Conservation (phyloP, 2,113 vertebrate species). For the Odocoileus virginianus region DNA sequence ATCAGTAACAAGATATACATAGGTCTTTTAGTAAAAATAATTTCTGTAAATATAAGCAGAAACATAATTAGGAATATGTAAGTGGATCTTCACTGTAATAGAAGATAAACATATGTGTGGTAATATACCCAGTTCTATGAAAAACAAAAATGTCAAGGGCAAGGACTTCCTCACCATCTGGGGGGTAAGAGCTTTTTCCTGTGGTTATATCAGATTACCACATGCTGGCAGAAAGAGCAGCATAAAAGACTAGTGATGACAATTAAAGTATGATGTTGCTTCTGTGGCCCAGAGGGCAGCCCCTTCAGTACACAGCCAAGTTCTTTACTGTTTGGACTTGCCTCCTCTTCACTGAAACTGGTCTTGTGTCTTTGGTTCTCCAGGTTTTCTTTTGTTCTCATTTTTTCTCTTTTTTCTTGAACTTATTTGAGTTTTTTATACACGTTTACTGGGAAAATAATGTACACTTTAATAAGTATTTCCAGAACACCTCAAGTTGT, state of each 20-base stretch:
- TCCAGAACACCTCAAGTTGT: not conserved
- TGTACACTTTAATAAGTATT: not conserved
- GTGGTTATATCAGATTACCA: not conserved
- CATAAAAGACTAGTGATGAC: not conserved
- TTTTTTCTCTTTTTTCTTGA: not conserved
- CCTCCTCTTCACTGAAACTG: not conserved
- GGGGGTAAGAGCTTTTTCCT: not conserved
- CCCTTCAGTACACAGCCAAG: not conserved
- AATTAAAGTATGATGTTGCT: not conserved
- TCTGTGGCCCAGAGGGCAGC: not conserved
- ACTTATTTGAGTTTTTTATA: not conserved
- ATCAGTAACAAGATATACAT: not conserved
- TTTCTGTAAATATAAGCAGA: not conserved
- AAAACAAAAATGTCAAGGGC: not conserved
- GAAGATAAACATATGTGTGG: not conserved
- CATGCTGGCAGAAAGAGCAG: not conserved
- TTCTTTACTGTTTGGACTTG: not conserved
- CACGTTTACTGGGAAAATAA: not conserved
- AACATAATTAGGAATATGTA: not conserved
- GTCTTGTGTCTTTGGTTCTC: not conserved
- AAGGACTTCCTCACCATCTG: not conserved
- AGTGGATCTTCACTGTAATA: not conserved
- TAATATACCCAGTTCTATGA: not conserved
- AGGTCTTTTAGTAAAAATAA: not conserved
- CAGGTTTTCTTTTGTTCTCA: not conserved